Percentiles rank a stretch among this genome's conserved stretches.
phyloP scores from a whole-genome alignment of 2,113 vertebrate genomes.

The Galemys pyrenaicus region DNA sequence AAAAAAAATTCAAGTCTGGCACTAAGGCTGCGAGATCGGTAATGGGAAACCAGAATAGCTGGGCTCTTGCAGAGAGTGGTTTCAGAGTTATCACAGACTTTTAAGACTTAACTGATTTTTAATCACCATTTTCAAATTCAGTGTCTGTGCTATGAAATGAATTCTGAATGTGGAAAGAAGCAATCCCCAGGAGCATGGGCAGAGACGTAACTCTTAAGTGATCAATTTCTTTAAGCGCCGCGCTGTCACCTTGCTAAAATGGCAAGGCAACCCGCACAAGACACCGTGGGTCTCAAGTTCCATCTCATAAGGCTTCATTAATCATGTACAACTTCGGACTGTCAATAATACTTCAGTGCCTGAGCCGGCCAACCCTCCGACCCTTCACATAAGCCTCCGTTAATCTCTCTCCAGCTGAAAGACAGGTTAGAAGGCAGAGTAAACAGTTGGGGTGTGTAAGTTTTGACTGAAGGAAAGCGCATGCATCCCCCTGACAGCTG shows the following conservation, averaged over 20 bases:
- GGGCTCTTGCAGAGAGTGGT: background rate
- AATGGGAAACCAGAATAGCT: background rate
- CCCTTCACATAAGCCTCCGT: constrained; percentile 79
- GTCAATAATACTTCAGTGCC: constrained; percentile 72
- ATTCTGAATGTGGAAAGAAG: constrained; percentile 30
- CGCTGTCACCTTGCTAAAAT: constrained; percentile 49
- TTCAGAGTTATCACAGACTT: constrained; percentile 25
- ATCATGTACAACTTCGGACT: constrained; percentile 59
- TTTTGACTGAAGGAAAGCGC: constrained; percentile 74
- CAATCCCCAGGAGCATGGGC: constrained; percentile 40
- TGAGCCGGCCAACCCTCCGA: constrained; percentile 71
- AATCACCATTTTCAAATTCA: constrained; percentile 58
- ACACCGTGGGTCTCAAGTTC: constrained; percentile 31
- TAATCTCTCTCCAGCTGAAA: constrained; percentile 79
- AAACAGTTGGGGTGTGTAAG: constrained; percentile 71
- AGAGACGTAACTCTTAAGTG: constrained; percentile 66
- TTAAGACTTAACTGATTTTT: constrained; percentile 63
- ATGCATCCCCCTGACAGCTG: constrained; percentile 57
- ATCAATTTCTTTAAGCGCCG: constrained; percentile 53
- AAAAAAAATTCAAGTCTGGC: background rate
- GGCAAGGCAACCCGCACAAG: background rate
- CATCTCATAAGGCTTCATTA: constrained; percentile 67
- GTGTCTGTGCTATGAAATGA: constrained; percentile 57
- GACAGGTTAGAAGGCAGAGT: constrained; percentile 68
- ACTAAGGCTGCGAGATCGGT: background rate